Percentiles rank a stretch among this genome's conserved stretches.
Conservation (phyloP, 2,797 vertebrate genomes). For the Ataeniobius toweri region DNA sequence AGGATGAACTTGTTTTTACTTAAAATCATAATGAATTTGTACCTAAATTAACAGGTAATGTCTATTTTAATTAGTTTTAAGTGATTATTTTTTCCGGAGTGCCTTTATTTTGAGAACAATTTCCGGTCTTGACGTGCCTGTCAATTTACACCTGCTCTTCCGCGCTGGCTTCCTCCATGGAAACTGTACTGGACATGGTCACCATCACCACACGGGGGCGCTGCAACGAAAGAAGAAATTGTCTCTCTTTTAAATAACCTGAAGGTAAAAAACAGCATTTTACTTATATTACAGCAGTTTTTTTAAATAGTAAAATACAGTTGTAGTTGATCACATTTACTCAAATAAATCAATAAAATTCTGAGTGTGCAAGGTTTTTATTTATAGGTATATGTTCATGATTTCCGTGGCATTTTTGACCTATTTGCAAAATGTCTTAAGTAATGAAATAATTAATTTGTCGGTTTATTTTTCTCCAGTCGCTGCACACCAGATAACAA, state of each 20-base stretch:
- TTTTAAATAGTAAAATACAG: not conserved
- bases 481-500: too few relatives aligned
- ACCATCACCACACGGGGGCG: slow-evolving; percentile 22
- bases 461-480: not conserved
- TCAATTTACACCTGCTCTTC: slow-evolving; percentile 42
- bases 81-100: not conserved
- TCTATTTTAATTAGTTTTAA: not conserved
- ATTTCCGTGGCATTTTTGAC: too few relatives aligned
- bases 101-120: slow-evolving; percentile 49
- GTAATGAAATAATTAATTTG: not conserved
- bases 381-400: not conserved
- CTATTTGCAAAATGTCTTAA: too few relatives aligned
- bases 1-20: not conserved
- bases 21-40: too few relatives aligned
- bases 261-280: not conserved
- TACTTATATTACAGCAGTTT: not conserved
- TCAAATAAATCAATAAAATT: not conserved
- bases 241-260: not conserved
- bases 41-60: not conserved
- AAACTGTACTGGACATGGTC: slow-evolving; percentile 7
- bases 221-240: slow-evolving; percentile 3
- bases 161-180: slow-evolving; percentile 5
- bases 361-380: not conserved
- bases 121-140: slow-evolving; percentile 35
- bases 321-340: not conserved